phyloP scores from a whole-genome alignment of 2,797 vertebrate species.

The Ceryle rudis region DNA sequence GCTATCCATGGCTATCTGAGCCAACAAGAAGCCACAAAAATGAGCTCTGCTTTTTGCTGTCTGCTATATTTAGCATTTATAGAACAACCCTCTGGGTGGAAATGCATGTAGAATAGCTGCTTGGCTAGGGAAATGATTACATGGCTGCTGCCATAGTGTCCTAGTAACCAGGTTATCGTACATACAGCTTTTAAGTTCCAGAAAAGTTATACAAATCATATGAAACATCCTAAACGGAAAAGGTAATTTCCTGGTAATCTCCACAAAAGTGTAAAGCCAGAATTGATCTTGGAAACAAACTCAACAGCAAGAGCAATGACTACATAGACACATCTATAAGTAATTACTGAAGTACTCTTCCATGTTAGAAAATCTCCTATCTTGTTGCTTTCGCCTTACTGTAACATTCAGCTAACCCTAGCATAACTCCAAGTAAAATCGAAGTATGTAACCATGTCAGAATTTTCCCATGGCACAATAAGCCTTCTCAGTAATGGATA shows the following conservation, averaged over 20 bases:
- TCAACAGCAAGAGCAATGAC: not conserved
- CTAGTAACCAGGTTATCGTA: not conserved
- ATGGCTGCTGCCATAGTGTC: not conserved
- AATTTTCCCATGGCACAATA: conserved; percentile 27
- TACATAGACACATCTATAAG: not conserved
- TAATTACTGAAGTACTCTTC: not conserved
- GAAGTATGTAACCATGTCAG: not conserved
- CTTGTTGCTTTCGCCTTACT: not conserved
- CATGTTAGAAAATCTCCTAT: not conserved
- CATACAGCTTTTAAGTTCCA: not conserved
- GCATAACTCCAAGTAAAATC: not conserved
- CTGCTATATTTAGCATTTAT: not conserved
- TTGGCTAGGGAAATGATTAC: not conserved
- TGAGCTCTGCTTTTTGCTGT: not conserved
- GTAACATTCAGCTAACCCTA: not conserved
- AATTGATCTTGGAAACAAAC: not conserved
- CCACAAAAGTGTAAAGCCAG: not conserved
- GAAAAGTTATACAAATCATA: not conserved
- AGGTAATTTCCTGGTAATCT: not conserved
- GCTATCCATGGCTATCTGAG: not conserved
- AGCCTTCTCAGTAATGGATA: not conserved
- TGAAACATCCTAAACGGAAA: not conserved
- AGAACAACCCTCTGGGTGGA: not conserved
- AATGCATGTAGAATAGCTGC: not conserved
- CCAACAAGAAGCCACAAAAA: not conserved